phyloP scores from a whole-genome alignment of 2,797 vertebrate genomes.

The Myiothlypis coronata region DNA sequence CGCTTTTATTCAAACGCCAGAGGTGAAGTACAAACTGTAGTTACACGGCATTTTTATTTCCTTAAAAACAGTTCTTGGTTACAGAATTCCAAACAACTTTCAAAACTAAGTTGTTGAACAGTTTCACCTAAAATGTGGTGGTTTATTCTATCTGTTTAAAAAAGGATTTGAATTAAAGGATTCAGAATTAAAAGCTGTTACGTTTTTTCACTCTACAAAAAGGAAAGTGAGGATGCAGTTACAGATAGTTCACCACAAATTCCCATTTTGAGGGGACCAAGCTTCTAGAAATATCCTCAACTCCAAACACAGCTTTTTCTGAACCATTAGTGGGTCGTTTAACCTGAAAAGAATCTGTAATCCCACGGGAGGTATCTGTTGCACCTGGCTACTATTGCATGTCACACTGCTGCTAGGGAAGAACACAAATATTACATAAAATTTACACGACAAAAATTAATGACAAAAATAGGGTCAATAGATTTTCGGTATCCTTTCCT shows the following conservation, averaged over 20 bases:
- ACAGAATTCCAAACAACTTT: constrained; percentile 67
- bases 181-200: constrained; percentile 30
- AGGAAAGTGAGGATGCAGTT: constrained; percentile 48
- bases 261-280: not conserved
- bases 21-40: constrained; percentile 69
- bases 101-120: constrained; percentile 66
- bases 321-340: not conserved
- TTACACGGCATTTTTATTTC: constrained; percentile 52
- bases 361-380: not conserved
- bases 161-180: constrained; percentile 2
- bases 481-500: not conserved
- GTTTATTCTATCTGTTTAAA: not conserved
- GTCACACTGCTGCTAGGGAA: not conserved
- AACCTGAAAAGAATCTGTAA: not conserved
- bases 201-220: constrained; percentile 60
- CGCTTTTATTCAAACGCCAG: constrained; percentile 72
- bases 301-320: not conserved
- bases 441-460: not conserved
- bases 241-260: not conserved
- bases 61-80: constrained; percentile 68
- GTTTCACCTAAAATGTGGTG: constrained; percentile 28
- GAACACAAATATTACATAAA: not conserved
- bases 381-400: not conserved
- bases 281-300: not conserved
- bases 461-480: not conserved